These are phyloP conservation scores for Paradisaea rubra DNA, from an alignment of 2,113 vertebrate species.

Conservation along the genomic window DNA sequence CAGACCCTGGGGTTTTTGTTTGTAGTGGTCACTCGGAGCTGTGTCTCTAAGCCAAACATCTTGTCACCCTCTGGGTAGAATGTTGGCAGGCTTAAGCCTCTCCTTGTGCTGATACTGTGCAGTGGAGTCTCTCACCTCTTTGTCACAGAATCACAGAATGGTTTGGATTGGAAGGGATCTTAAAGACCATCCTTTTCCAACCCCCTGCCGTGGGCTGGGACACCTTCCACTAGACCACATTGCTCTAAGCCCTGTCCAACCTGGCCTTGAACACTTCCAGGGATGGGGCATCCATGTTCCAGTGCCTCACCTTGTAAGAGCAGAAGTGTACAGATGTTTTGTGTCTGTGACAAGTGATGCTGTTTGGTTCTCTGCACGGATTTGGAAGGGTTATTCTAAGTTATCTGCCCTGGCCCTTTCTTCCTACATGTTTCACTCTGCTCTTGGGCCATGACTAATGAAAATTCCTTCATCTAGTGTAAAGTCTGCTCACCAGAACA, in stretches of 20 bases:
- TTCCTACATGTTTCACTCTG: background rate
- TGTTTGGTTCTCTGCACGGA: background rate
- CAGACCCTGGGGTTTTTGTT: background rate
- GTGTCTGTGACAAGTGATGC: background rate
- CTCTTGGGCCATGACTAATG: background rate
- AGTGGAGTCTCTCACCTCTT: background rate
- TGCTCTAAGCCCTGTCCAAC: background rate
- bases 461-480: background rate
- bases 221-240: background rate
- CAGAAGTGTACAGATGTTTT: background rate
- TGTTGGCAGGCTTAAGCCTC: background rate
- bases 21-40: rapidly evolving
- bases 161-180: background rate
- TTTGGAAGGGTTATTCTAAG: background rate
- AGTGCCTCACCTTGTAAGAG: background rate
- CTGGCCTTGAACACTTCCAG: background rate
- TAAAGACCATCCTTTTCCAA: background rate
- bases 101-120: background rate
- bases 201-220: background rate
- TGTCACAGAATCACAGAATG: background rate
- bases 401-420: background rate
- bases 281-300: no score
- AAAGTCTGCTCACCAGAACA: background rate
- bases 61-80: background rate
- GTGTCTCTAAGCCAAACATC: background rate